phyloP scores from a whole-genome alignment of 1,140 invertebrate species.

The Homalodisca vitripennis region DNA sequence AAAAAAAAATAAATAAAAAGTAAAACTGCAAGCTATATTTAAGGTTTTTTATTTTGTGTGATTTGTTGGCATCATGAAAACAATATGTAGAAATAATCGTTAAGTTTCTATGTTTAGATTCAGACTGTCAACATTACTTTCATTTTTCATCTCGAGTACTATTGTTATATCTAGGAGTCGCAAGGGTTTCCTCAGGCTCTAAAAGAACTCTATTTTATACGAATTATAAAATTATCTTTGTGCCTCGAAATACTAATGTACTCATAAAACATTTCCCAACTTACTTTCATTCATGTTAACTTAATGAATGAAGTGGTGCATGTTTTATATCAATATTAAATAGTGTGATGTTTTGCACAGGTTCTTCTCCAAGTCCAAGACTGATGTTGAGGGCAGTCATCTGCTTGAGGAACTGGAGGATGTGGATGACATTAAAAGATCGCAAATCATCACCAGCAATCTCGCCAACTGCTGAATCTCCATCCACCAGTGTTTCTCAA shows the following conservation, averaged over 20 bases:
- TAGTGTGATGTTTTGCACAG: background rate
- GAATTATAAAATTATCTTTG: background rate
- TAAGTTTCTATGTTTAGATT: no score
- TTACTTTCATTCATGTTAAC: background rate
- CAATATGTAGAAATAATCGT: no score
- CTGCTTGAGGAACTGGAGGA: slow-evolving; percentile 3
- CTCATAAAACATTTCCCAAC: background rate
- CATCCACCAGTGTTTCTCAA: no score
- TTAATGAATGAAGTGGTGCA: background rate
- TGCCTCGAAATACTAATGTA: background rate
- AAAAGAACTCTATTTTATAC: background rate
- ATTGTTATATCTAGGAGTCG: no score
- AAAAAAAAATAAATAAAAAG: no score
- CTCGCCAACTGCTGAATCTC: background rate
- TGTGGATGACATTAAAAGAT: background rate
- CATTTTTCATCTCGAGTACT: no score
- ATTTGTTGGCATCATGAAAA: no score
- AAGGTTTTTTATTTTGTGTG: no score
- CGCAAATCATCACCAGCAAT: background rate
- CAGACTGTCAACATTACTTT: no score
- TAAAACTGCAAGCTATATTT: no score
- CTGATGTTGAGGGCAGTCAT: slow-evolving; percentile 6
- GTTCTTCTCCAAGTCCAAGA: slow-evolving; percentile 9
- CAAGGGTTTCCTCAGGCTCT: no score
- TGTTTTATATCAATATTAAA: background rate